Evolutionary conservation across 2,888 invertebrate species (phyloP), one percentile per base, ranked within the genome.

Genomic region (Griposia aprilina): DNA sequence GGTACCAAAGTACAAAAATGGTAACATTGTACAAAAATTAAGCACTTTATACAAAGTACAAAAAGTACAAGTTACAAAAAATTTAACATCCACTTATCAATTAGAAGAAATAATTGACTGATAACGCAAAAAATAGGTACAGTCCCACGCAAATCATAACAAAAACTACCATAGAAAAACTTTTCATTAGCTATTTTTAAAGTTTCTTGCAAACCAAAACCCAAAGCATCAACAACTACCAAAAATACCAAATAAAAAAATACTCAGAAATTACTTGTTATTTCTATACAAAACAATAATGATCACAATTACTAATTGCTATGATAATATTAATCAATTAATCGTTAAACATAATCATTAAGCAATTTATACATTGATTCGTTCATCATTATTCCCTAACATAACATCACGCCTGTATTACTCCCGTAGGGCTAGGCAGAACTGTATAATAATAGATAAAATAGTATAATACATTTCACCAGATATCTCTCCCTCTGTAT

Each of bases 271-370:
- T 30, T 20, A 41, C 26, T 5, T 17, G 13, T 41, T 23, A 30
- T 15, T 76, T 45, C 20, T 26, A 41, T 66, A 66, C 50, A 50
- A 41, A 26, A 1, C 13, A 50, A 26, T 41, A 17, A 67, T 4
- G 8, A 45, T 17, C 45, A 26, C 41, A 45, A 6, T 6, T n/a
- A n/a, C 6, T 50, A 41, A 77, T 59, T 57, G 23, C 13, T 59
- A 36, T 57, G 48, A 66, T 59, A 59, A 59, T 10, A n/a, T 17
- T 76, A 57, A 50, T 76, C 11, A 50, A 48, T 15, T 20, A 13
- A 55, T 55, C 45, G n/a, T 36, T 76, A 74, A 62, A 76, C 23
- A 5, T 7, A 23, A 50, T 57, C 55, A 57, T 17, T 36, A 48
- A 11, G 17, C 17, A 62, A 74, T 60, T 41, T 23, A 52, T 26